These are phyloP conservation scores for Stenodera caucasica DNA, from an alignment of 2,888 invertebrate species.

Conservation along the genomic window DNA sequence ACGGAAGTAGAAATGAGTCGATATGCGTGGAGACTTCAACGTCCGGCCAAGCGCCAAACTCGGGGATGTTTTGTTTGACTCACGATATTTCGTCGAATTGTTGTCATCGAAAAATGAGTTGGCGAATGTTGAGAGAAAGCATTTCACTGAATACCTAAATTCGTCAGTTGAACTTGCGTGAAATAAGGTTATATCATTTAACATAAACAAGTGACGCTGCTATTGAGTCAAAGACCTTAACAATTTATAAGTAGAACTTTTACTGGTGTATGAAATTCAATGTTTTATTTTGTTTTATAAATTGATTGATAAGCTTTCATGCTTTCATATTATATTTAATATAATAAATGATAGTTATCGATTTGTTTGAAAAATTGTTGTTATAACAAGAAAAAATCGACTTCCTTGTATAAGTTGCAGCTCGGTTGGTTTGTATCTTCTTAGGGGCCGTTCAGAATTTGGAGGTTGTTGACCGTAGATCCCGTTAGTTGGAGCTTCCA, in stretches of 20 bases:
- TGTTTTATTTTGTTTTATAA: background rate
- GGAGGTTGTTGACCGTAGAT: conserved; percentile 54
- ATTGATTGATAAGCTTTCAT: background rate
- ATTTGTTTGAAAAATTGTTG: conserved; percentile 14
- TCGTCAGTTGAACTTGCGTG: conserved; percentile 31
- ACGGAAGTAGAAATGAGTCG: background rate
- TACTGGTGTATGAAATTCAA: conserved; percentile 22
- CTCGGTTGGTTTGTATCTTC: conserved; percentile 33
- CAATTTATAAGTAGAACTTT: conserved; percentile 33
- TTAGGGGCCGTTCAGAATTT: conserved; percentile 40
- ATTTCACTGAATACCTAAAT: conserved; percentile 38
- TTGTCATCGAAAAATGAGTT: background rate
- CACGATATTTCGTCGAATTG: background rate
- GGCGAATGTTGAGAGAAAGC: conserved; percentile 37
- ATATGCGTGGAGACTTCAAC: background rate
- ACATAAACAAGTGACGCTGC: conserved; percentile 37
- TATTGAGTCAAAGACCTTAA: conserved; percentile 39
- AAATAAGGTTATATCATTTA: conserved; percentile 41
- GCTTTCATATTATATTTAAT: background rate
- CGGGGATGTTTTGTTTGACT: conserved; percentile 2
- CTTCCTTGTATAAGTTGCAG: conserved; percentile 44
- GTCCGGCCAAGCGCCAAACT: background rate
- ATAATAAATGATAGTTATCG: conserved; percentile 12
- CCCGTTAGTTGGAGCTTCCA: conserved; percentile 49
- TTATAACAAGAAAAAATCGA: conserved; percentile 30